Base-by-base conservation (phyloP, 1,140 invertebrate genomes). In the Drosophila repleta region DNA sequence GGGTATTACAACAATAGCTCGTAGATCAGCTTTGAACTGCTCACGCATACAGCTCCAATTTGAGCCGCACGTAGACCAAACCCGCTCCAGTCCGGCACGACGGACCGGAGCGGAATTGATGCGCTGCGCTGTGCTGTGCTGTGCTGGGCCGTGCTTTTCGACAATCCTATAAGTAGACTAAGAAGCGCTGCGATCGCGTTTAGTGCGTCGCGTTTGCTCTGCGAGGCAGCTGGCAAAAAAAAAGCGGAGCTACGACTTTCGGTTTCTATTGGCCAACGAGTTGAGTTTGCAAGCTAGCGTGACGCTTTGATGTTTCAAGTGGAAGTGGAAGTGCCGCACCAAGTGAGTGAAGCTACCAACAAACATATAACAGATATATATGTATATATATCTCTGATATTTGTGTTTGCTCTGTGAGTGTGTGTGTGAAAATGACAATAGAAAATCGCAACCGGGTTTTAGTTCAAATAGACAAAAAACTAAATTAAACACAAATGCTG, bases 131-230 rank as follows among this genome's bases (percentile, higher is more conserved):
- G 29, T n/a, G 37, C 37, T 21, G 21, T 0, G 29, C 29, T 37
- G 11, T 0, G 32, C 39, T 35, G 18, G 15, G 37, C 55, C 39
- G 21, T 45, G 39, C 55, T 29, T 29, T 35, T 4, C 26, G 37
- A 21, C 37, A 7, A 68, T 55, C 67, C 60, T 83, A 87, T 87
- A 87, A 87, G 82, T 87, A 87, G 82, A 83, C 83, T 87, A 88
- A 87, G 82, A 88, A 88, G 82, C 79, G 64, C 60, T 70, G 61
- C 68, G 83, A 88, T 88, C 83, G 82, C 79, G 71, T 88, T 87
- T 83, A 87, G 83, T 87, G 65, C 83, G 79, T 79, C 73, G 83
- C 83, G 83, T 76, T 76, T 79, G 75, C 83, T 88, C 62, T 55
- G 65, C 84, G 75, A 84, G 64, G 51, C 76, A 76, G 52, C 78